Base-by-base conservation (phyloP, 2,888 invertebrate species). In the Biston stratarius region DNA sequence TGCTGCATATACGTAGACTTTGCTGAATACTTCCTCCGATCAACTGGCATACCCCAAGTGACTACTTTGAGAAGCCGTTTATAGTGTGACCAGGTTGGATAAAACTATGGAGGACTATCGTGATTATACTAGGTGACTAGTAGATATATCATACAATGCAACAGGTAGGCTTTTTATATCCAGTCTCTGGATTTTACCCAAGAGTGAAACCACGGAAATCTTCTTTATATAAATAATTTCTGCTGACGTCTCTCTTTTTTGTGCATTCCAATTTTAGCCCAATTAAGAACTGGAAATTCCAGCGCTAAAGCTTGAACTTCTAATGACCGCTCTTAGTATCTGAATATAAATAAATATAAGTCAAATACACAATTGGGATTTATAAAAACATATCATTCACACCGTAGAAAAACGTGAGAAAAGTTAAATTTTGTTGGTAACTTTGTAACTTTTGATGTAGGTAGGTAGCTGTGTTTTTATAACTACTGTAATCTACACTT, bases 341-440 rank as follows among this genome's bases (percentile, higher is more conserved):
- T 15, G 38, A 40, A 40, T 14, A 53, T 11, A 40, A 52, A 36
- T 53, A 40, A 40, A 24, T 40, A 53, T 53, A 24, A 10, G 15
- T 40, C 9, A n/a, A n/a, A n/a, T n/a, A n/a, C n/a, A 11, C 36
- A 52, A 9, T 42, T 48, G 38, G 51, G 38, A 42, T 3, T 56
- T 49, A 57, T 69, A 66, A 66, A 64, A 64, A 58, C 62, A 63
- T 67, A 66, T 53, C 15, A 67, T 64, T 61, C 38, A 15, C 60
- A 42, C 12, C 9, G 56, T 11, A 44, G 52, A 71, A 70, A 74
- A 72, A 71, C 70, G 73, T 74, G 73, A 44, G 73, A 72, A 70
- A 45, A 6, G 8, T 40, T 45, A 33, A 45, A 52, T 36, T 24
- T 40, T 42, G 49, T 12, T 9, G n/a, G 9, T 36, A 14, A 3